Base-by-base conservation (phyloP, 2,888 invertebrate genomes). In the Brenthis ino region DNA sequence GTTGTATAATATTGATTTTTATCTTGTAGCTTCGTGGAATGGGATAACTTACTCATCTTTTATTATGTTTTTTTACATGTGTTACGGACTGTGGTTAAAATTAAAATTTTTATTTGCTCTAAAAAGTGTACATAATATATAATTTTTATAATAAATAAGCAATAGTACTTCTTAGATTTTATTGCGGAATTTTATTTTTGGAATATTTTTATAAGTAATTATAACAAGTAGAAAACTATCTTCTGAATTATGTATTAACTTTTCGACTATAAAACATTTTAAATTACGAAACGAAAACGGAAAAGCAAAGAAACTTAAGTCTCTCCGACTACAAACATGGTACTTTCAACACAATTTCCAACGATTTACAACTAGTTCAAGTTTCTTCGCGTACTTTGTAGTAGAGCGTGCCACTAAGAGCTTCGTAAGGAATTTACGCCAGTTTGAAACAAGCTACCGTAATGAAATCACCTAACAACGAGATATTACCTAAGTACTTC, bases 361-460 rank as follows among this genome's bases (percentile, higher is more conserved):
- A 57, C 67, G 67, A 67, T 70, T 70, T 67, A 67, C 61, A 67
- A 67, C 64, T 64, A 67, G 66, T 67, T 61, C 43, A 57, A 68
- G 61, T 71, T 68, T 65, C 61, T 68, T 63, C 57, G 47, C 43
- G 58, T 58, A 43, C 65, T 58, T 57, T 58, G 65, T 53, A 54
- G 28, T 57, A 54, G 58, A 61, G 51, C 69, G 61, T 53, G 68
- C 60, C 54, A 47, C 65, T 43, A 28, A 47, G 55, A 28, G 68
- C 54, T 64, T 57, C 68, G 63, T 64, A 55, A 68, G 63, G 65
- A 65, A 68, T 68, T 63, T 56, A 57, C 65, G 63, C 65, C 53
- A 55, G 63, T 67, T 64, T 57, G 55, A 43, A 71, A 70, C 60
- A 53, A 61, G n/a, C 43, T 50, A 33, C n/a, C 28, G 37, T 48